phyloP scores from a whole-genome alignment of 2,888 invertebrate species.

The Drosophila limbata region DNA sequence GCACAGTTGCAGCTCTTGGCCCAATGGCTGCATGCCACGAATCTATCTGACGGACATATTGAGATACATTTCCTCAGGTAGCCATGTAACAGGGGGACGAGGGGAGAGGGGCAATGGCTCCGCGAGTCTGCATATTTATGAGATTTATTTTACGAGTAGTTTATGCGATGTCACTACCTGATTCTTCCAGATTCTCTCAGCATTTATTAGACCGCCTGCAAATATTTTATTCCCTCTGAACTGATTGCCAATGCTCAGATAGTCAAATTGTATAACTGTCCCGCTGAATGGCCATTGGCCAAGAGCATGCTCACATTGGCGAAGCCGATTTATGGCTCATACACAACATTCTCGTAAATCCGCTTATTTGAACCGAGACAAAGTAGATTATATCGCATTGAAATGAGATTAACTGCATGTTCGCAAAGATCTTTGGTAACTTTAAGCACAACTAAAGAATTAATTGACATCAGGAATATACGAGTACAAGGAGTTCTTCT shows the following conservation, averaged over 20 bases:
- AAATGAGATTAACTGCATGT: slow-evolving; percentile 12
- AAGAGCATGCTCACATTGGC: slow-evolving; percentile 20
- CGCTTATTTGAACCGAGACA: neutral
- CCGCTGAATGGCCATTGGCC: slow-evolving; percentile 8
- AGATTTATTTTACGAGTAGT: slow-evolving; percentile 73
- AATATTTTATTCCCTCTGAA: slow-evolving; percentile 47
- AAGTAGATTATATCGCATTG: slow-evolving; percentile 5
- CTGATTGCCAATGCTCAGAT: slow-evolving; percentile 55
- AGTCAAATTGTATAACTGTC: slow-evolving; percentile 55
- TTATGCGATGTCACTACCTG: slow-evolving; percentile 77
- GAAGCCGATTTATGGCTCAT: slow-evolving; percentile 42
- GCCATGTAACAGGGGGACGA: slow-evolving; percentile 17
- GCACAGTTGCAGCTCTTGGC: slow-evolving; percentile 22
- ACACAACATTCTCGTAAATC: slow-evolving; percentile 4
- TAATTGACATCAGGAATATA: neutral
- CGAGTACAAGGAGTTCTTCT: neutral
- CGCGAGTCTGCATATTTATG: slow-evolving; percentile 71
- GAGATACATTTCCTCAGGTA: slow-evolving; percentile 65
- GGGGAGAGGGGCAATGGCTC: neutral
- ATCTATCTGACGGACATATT: slow-evolving; percentile 61
- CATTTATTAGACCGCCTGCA: slow-evolving; percentile 48
- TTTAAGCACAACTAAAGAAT: neutral
- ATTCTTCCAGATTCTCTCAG: slow-evolving; percentile 47
- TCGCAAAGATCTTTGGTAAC: neutral
- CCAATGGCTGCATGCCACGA: slow-evolving; percentile 42